Conservation (phyloP, 2,797 vertebrate genomes). For the Furcifer pardalis region DNA sequence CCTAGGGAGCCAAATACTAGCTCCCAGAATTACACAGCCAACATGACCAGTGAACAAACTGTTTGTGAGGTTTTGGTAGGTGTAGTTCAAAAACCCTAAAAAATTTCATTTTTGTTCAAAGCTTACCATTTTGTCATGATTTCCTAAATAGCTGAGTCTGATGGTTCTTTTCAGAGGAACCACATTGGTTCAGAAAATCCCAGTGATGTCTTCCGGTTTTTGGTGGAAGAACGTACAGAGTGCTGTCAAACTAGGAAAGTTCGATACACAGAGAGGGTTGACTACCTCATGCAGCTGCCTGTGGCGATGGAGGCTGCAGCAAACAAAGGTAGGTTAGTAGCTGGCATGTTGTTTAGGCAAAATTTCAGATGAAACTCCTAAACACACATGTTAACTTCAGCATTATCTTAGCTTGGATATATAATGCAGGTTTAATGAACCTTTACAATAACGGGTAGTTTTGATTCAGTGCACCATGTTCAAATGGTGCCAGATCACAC, state of each 20-base stretch:
- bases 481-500: background rate
- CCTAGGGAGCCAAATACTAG: too few relatives aligned
- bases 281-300: conserved; percentile 95
- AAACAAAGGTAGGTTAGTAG: conserved; percentile 86
- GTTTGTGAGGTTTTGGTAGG: too few relatives aligned
- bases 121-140: rapidly evolving
- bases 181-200: conserved; percentile 91
- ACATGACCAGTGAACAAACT: too few relatives aligned
- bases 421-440: background rate
- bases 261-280: conserved; percentile 91
- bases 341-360: background rate
- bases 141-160: background rate
- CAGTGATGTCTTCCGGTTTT: conserved; percentile 93
- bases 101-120: too few relatives aligned
- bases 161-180: conserved; percentile 84
- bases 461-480: background rate
- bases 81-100: too few relatives aligned
- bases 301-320: conserved; percentile 91
- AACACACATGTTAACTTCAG: too few relatives aligned
- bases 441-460: too few relatives aligned
- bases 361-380: background rate
- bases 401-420: background rate
- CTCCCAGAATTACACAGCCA: too few relatives aligned
- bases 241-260: conserved; percentile 96
- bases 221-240: conserved; percentile 94